Evolutionary conservation across 1,140 invertebrate species (phyloP).

Genomic region (Caenorhabditis latens): DNA sequence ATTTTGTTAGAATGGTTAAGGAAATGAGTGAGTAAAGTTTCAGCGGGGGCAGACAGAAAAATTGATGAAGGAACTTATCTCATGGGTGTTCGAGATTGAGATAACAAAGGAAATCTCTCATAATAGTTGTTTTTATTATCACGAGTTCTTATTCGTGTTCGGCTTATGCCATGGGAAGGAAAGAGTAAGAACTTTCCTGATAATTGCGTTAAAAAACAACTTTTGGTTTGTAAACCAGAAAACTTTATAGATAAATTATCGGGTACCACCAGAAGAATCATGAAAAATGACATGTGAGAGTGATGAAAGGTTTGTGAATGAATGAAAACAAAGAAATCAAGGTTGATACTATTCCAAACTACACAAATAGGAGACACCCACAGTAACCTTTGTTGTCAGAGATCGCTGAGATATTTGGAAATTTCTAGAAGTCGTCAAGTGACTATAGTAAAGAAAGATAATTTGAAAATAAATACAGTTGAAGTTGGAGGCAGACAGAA

Average conservation of each 20-base stretch:
- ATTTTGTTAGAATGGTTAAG: not conserved
- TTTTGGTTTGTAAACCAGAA: not conserved
- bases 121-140: not conserved
- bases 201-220: not conserved
- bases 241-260: not conserved
- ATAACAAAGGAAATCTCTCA: not conserved
- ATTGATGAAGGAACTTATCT: not conserved
- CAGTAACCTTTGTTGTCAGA: not conserved
- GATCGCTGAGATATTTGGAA: not conserved
- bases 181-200: not conserved
- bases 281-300: not conserved
- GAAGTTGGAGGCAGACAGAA: not conserved
- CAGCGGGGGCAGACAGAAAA: not conserved
- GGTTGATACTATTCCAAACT: not conserved
- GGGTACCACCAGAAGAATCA: not conserved
- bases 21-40: not conserved
- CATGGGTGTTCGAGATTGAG: not conserved
- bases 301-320: not conserved
- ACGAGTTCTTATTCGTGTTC: not conserved
- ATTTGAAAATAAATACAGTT: too few species aligned
- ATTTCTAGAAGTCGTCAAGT: not conserved
- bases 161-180: constrained; percentile 14
- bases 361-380: not conserved
- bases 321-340: not conserved
- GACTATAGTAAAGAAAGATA: not conserved